phyloP scores from a whole-genome alignment of 2,888 invertebrate genomes.

The Lutraria lutraria region DNA sequence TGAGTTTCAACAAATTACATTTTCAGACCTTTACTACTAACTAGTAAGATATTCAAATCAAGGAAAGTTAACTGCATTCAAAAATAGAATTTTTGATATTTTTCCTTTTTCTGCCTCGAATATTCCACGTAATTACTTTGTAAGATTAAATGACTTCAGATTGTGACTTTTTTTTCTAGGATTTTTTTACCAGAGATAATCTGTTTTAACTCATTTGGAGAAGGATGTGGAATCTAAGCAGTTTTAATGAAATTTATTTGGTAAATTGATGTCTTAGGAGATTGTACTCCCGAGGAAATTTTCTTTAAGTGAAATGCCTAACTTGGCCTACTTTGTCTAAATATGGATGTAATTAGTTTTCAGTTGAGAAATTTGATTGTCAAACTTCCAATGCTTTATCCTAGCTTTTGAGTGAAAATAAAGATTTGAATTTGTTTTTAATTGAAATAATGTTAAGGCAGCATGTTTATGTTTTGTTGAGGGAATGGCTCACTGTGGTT shows the following conservation, averaged over 20 bases:
- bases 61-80: no score
- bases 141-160: no score
- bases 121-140: no score
- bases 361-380: not conserved
- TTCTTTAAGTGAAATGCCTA: not conserved
- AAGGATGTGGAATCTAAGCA: not conserved
- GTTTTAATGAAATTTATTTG: not conserved
- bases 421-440: not conserved
- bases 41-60: no score
- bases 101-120: no score
- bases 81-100: no score
- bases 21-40: no score
- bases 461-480: not conserved
- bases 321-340: not conserved
- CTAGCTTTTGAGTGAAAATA: not conserved
- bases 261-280: not conserved
- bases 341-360: constrained; percentile 12
- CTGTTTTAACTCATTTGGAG: not conserved
- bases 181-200: not conserved
- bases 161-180: no score
- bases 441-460: not conserved
- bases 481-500: no score
- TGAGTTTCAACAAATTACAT: no score
- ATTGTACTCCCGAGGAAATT: not conserved
- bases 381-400: not conserved